Evolutionary conservation across 2,888 invertebrate genomes (phyloP).

Genomic region (Zonitis immaculata): DNA sequence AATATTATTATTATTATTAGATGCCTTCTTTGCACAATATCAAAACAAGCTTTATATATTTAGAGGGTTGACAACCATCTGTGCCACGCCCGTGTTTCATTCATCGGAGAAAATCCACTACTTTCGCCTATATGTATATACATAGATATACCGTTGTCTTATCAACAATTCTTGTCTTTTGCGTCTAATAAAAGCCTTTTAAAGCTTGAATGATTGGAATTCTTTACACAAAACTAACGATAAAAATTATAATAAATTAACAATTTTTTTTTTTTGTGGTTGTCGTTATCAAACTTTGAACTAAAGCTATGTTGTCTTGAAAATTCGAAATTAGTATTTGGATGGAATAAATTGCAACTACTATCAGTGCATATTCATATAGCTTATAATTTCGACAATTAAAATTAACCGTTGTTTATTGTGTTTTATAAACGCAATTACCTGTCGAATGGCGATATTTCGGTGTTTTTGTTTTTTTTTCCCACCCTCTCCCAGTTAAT

Average conservation of each 20-base stretch:
- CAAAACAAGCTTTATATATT: not conserved
- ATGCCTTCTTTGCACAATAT: not conserved
- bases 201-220: not conserved
- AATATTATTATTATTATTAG: too few relatives aligned
- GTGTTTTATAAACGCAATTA: too few relatives aligned
- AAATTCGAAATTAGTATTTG: not conserved
- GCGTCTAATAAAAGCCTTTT: not conserved
- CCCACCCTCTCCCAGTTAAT: too few relatives aligned
- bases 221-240: too few relatives aligned
- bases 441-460: too few relatives aligned
- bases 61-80: conserved; percentile 1
- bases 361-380: conserved; percentile 1
- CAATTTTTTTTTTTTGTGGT: too few relatives aligned
- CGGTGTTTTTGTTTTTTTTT: too few relatives aligned
- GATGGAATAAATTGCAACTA: not conserved
- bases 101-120: not conserved
- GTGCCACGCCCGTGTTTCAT: not conserved
- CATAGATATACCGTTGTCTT: too few relatives aligned
- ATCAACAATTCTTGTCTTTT: not conserved
- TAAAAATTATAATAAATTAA: too few relatives aligned
- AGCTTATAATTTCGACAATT: not conserved
- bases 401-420: not conserved
- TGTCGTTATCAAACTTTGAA: too few relatives aligned
- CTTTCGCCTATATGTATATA: too few relatives aligned
- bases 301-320: too few relatives aligned